Evolutionary conservation across 2,888 invertebrate genomes (phyloP), one percentile per base, ranked within the genome.

Genomic region (Zygothrica quintamaculata): DNA sequence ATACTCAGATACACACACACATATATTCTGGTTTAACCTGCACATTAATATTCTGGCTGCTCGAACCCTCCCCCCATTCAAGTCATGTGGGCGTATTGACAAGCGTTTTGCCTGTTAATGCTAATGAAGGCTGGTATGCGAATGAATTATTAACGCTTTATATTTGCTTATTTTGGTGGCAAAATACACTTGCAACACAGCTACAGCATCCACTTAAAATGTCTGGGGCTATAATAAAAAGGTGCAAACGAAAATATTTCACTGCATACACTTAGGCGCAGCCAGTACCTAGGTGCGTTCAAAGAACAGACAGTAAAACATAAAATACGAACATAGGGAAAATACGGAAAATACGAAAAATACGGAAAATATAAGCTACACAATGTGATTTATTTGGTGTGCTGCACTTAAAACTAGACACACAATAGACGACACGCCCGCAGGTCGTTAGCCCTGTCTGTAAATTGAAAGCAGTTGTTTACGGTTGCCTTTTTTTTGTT

Each of bases 351-450:
- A n/a, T n/a, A 31, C 42, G 7, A 12, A 13, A 33, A 33, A 25
- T 12, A 26, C 34, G 31, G 47, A 44, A 47, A 57, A 61, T 60
- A 61, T 22, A 56, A 47, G 58, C 59, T 57, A 62, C 51, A 59
- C 74, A 76, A 62, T 74, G 82, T 84, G 82, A 84, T 84, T 84
- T 84, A 84, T 81, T 70, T 68, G 65, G n/a, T 61, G 71, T 72
- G 62, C 73, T 74, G 74, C 82, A 84, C 87, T 84, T 84, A 84
- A 85, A 85, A 78, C 82, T 78, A 81, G 84, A 80, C 60, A 60
- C 55, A 80, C 65, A 78, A 74, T 52, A 62, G 66, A 59, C 15
- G 43, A 36, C 77, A 82, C 86, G 56, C 80, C 86, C 52, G 40
- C 13, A 18, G 48, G 71, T 57, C 66, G 58, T 46, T 37, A 59